Base-by-base conservation (phyloP, 2,113 vertebrate genomes). In the Parus major region DNA sequence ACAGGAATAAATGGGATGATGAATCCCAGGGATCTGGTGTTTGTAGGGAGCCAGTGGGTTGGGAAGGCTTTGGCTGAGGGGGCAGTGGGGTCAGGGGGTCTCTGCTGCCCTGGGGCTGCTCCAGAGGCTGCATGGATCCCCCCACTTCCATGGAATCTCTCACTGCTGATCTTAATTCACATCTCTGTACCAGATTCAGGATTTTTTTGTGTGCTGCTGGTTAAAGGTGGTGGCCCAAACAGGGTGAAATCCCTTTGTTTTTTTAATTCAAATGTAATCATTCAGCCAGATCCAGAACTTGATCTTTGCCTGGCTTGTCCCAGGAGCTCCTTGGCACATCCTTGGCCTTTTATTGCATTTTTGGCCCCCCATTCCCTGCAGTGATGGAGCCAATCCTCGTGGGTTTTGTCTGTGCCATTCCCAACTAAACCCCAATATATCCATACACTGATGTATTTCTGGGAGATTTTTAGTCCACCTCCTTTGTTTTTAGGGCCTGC, bases 231-330 rank as follows among this genome's bases (percentile, higher is more conserved):
- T 24, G 11, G 22, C 35, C 27, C 31, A 36, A 79, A 44, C 8
- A 2, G 24, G 41, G 10, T 64, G 41, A 52, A 80, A 66, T 28
- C 0, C 0, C 65, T 59, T 44, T 10, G 2, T 1, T 39, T 10
- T 50, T 85, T 46, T 33, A n/a, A 8, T 53, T 77, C 29, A 12
- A n/a, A 17, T 52, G 28, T 14, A 8, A 2, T 33, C 5, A 25
- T 76, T 63, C 12, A 27, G 18, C 19, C 36, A 49, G 17, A 52
- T 57, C 46, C 49, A 24, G 22, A 52, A 9, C 2, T 0, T 65
- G 1, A 28, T 4, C 72, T 36, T 36, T 36, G 36, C 36, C 14
- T 33, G 3, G 5, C 29, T 13, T 73, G 49, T 60, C 64, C 66
- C 21, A 2, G 15, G 5, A 29, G 28, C 20, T 65, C 10, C 33